Evolutionary conservation across 2,113 vertebrate species (phyloP), one percentile per base, ranked within the genome.

Genomic region (Pterocles gutturalis): DNA sequence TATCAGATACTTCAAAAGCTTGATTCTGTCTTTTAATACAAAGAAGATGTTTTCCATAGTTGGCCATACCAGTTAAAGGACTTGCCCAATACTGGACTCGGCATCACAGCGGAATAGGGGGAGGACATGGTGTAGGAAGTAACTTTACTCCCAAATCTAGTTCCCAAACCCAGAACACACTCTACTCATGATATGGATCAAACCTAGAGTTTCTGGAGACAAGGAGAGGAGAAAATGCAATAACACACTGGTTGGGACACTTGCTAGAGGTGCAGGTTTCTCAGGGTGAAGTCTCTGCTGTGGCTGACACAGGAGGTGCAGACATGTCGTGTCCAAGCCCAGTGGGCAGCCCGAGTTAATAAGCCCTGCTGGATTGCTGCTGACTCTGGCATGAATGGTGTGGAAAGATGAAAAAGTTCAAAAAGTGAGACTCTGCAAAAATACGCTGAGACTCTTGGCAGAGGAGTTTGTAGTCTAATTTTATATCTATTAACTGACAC

Each of bases 161-260:
- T 80, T 71, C 17, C 14, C 18, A n/a, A 78, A 62, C 0, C 10
- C 5, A 41, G 41, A 41, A 41, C 41, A 41, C 41, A 41, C 41
- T 41, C 41, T 41, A 41, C 41, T 41, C 41, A 41, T 41, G 4
- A 12, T 34, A 15, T 43, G 41, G 9, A 69, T 65, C 34, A 82
- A 88, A 46, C 16, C 6, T 60, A 70, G 48, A 85, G 21, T 51
- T 54, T 67, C 34, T 64, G 33, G 19, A 41, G 46, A 33, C 57
- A 31, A 26, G 24, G 33, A 73, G 33, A 78, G 31, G 24, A 61
- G 43, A 89, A 79, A 89, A 66, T 86, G 13, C 28, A 49, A 2
- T 57, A 78, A 34, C 0, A 1, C 10, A 22, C 4, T 25, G 13
- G 5, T 29, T 49, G n/a, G n/a, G 24, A 53, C 8, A 14, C 62